phyloP scores from a whole-genome alignment of 1,140 invertebrate genomes.

The Wiebesia pumilae region DNA sequence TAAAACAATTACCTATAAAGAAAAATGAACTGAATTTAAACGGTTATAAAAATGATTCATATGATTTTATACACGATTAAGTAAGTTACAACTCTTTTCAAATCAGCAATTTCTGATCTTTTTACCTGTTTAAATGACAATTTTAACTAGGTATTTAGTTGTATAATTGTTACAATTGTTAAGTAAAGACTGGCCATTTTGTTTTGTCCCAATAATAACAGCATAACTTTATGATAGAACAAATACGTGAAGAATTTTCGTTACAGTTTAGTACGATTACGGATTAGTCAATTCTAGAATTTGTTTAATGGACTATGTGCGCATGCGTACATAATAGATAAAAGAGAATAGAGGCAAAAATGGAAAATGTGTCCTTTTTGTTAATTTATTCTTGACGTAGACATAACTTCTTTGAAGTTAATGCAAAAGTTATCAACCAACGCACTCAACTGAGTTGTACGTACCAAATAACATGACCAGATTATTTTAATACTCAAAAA shows the following conservation, averaged over 20 bases:
- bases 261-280: not conserved
- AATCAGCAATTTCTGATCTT: too few species aligned
- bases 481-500: too few species aligned
- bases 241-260: not conserved
- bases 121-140: not conserved
- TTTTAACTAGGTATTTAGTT: not conserved
- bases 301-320: not conserved
- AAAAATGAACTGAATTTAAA: not conserved
- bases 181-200: not conserved
- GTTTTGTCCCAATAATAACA: not conserved
- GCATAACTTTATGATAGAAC: not conserved
- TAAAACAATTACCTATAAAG: not conserved
- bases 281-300: not conserved
- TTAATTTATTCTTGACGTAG: not conserved
- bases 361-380: not conserved
- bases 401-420: not conserved
- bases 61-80: not conserved
- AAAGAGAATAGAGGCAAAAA: not conserved
- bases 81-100: not conserved
- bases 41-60: not conserved
- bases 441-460: not conserved
- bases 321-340: not conserved
- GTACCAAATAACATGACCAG: too few species aligned
- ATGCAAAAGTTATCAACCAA: constrained; percentile 13
- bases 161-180: not conserved